Conservation (phyloP, 92 coral and sea anemone genomes). For the Muricea muricata region DNA sequence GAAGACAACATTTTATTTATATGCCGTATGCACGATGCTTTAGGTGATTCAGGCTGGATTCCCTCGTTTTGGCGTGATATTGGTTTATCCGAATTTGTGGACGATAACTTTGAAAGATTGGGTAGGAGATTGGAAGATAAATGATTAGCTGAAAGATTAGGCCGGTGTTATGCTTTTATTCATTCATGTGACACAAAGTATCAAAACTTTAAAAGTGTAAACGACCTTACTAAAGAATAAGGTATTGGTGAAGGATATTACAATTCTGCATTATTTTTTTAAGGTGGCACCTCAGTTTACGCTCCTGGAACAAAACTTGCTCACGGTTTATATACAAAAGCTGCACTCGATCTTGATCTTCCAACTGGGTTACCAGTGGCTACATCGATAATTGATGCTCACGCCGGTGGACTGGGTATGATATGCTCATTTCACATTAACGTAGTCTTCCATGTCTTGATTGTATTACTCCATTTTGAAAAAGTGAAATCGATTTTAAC, state of each 20-base stretch:
- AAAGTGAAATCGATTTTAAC: too few relatives aligned
- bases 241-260: background rate
- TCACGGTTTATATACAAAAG: slow-evolving; percentile 70
- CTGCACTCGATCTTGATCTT: slow-evolving; percentile 84
- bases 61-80: slow-evolving; percentile 80
- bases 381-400: slow-evolving; percentile 92
- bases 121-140: slow-evolving; percentile 56
- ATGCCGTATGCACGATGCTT: background rate
- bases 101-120: slow-evolving; percentile 68
- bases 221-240: too few relatives aligned
- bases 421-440: too few relatives aligned
- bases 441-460: too few relatives aligned
- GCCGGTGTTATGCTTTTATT: background rate
- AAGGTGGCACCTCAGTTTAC: slow-evolving; percentile 43
- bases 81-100: slow-evolving; percentile 86
- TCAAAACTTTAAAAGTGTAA: too few relatives aligned
- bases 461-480: too few relatives aligned
- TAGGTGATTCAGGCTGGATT: slow-evolving; percentile 80
- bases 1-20: background rate
- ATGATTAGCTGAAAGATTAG: background rate
- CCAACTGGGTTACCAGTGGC: slow-evolving; percentile 96
- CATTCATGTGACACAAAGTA: too few relatives aligned
- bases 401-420: slow-evolving; percentile 98
- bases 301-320: slow-evolving; percentile 76
- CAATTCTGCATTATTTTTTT: background rate